Evolutionary conservation across 2,113 vertebrate genomes (phyloP), one percentile per base, ranked within the genome.

Genomic region (Capreolus pygargus): DNA sequence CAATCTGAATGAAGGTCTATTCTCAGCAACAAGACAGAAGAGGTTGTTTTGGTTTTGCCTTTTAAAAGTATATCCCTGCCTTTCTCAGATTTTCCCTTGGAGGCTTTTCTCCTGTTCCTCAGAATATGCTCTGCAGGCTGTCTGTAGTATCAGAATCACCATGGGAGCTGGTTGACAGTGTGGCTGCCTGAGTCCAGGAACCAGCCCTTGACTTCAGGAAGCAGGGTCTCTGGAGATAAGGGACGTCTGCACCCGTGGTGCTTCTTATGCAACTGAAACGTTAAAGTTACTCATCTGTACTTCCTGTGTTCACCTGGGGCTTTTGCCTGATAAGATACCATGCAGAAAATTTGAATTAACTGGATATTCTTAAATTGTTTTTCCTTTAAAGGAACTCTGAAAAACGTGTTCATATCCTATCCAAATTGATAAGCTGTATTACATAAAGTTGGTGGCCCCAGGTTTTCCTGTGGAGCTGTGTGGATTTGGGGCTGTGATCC

Each of bases 331-430:
- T 43, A 36, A 36, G n/a, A 21, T 30, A 28, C 14, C 30, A 9
- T 43, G n/a, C 27, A 27, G 15, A 57, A 70, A 54, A 54, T 21
- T 1, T 16, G 23, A 95, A 39, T 67, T 90, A 87, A 39, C 39
- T 67, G 6, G 28, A n/a, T 76, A 11, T 61, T 84, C 76, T 86
- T 39, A 64, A 67, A 86, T 54, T 54, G 12, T 70, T 58, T 89
- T 90, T 79, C 74, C 61, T 84, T 84, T 81, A 7, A 85, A 57
- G 76, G 36, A 89, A 67, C 43, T 90, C 7, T 45, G 78, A 78
- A 81, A 86, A 67, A n/a, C 13, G 14, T n/a, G 27, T 67, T 89
- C 13, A 0, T 43, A 21, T 95, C 30, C 50, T 79, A 30, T 52
- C 82, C 74, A 28, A 47, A 50, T n/a, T 39, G 60, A 50, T 25